These are phyloP conservation scores for Lophotis ruficrista DNA, from an alignment of 2,113 vertebrate genomes.

Conservation along the genomic window DNA sequence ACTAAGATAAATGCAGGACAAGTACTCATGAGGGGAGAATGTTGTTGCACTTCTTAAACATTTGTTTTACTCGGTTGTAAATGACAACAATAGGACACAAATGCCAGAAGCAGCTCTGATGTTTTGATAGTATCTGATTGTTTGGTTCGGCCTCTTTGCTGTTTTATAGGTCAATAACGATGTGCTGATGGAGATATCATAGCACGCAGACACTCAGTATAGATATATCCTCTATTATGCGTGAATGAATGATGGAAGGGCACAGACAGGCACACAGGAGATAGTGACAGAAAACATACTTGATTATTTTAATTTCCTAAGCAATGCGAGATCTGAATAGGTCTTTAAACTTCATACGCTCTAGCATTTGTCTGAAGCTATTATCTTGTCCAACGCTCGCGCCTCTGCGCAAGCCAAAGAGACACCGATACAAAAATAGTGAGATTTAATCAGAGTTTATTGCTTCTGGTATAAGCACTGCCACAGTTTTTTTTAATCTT, in stretches of 20 bases:
- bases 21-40: background rate
- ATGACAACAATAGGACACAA: background rate
- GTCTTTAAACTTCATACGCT: slow-evolving; percentile 65
- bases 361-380: slow-evolving; percentile 62
- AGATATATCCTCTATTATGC: background rate
- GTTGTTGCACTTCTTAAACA: background rate
- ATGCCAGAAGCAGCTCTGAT: background rate
- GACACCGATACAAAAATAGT: slow-evolving; percentile 23
- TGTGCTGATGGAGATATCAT: background rate
- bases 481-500: slow-evolving; percentile 62
- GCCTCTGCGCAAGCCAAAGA: slow-evolving; percentile 51
- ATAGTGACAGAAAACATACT: slow-evolving; percentile 31
- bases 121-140: background rate
- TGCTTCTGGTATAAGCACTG: slow-evolving; percentile 82
- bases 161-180: background rate
- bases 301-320: slow-evolving; percentile 70
- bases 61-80: background rate
- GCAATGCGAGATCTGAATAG: background rate
- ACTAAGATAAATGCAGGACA: background rate
- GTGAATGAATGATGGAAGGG: background rate
- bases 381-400: slow-evolving; percentile 67
- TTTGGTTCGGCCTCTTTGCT: background rate
- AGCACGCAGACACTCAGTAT: background rate
- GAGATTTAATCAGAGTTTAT: slow-evolving; percentile 91
- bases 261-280: background rate